These are phyloP conservation scores for Chloroceryle amazona DNA, from an alignment of 2,797 vertebrate species.

Conservation along the genomic window DNA sequence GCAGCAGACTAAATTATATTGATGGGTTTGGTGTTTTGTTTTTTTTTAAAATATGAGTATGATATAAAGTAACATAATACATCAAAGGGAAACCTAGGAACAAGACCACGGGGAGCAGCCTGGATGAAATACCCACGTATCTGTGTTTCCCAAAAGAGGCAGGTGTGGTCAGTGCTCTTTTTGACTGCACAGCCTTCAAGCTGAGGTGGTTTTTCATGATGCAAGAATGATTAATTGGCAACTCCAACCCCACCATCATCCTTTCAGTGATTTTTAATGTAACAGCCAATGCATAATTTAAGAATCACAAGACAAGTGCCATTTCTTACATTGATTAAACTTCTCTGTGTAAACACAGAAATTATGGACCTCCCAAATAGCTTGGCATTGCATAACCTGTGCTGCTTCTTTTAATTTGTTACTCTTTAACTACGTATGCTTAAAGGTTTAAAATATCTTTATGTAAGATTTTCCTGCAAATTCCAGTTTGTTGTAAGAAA, in stretches of 20 bases:
- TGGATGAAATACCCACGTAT: not conserved
- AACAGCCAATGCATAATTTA: not conserved
- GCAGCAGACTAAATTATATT: not conserved
- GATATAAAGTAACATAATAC: not conserved
- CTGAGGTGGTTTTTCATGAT: not conserved
- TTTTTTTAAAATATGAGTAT: not conserved
- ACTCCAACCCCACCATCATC: not conserved
- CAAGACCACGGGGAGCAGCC: not conserved
- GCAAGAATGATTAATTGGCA: not conserved
- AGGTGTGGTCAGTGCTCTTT: not conserved
- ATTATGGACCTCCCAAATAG: not conserved
- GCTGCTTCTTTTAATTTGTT: conserved; percentile 30
- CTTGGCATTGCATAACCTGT: not conserved
- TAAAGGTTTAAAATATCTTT: conserved; percentile 84
- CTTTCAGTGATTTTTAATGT: not conserved
- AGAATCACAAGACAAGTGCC: not conserved
- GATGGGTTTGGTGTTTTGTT: not conserved
- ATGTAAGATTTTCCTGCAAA: conserved; percentile 71
- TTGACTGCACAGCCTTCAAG: not conserved
- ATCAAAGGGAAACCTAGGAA: not conserved
- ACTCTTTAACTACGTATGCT: conserved; percentile 70
- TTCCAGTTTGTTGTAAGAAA: conserved; percentile 78
- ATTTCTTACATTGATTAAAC: not conserved
- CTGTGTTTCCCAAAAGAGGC: not conserved
- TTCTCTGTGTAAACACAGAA: conserved; percentile 13